A percentile compares a stretch with the other conserved stretches of the same genome.
Evolutionary conservation across 2,888 invertebrate genomes (phyloP).

Genomic region (Tachina grossa): DNA sequence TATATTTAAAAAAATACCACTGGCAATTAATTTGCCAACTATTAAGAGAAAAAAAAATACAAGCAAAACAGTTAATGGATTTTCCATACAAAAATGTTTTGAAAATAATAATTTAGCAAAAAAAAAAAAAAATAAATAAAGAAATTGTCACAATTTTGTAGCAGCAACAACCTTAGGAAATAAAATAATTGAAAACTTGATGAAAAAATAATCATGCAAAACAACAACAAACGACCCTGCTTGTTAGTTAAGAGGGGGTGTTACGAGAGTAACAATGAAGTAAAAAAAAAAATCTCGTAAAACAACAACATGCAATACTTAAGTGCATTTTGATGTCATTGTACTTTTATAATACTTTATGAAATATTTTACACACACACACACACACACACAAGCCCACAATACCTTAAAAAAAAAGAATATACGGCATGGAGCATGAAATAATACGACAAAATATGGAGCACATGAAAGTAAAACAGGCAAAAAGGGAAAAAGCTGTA

Average conservation of each 20-base stretch:
- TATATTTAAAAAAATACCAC: conserved; percentile 28
- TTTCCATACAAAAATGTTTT: conserved; percentile 25
- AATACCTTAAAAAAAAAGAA: conserved; percentile 22
- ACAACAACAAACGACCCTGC: conserved; percentile 19
- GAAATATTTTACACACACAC: conserved; percentile 43
- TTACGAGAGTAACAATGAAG: background rate
- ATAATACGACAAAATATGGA: conserved; percentile 61
- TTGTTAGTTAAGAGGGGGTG: background rate
- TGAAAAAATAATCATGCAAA: conserved; percentile 25
- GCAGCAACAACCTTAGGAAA: conserved; percentile 29
- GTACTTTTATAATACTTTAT: conserved; percentile 63
- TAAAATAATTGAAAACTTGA: conserved; percentile 29
- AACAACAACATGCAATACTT: conserved; percentile 68
- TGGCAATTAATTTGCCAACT: conserved; percentile 58
- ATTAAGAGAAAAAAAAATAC: background rate
- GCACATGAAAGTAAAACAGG: conserved; percentile 55
- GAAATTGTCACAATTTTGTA: background rate
- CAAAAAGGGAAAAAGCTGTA: background rate
- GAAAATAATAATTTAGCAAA: background rate
- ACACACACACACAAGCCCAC: conserved; percentile 26
- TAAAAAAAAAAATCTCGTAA: conserved; percentile 26
- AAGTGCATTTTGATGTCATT: conserved; percentile 73
- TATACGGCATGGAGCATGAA: conserved; percentile 44
- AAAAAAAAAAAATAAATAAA: background rate
- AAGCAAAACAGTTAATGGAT: conserved; percentile 28